A percentile compares a stretch with the other conserved stretches of the same genome.
phyloP scores from a whole-genome alignment of 2,888 invertebrate species.

The Himalopsyche japonica region DNA sequence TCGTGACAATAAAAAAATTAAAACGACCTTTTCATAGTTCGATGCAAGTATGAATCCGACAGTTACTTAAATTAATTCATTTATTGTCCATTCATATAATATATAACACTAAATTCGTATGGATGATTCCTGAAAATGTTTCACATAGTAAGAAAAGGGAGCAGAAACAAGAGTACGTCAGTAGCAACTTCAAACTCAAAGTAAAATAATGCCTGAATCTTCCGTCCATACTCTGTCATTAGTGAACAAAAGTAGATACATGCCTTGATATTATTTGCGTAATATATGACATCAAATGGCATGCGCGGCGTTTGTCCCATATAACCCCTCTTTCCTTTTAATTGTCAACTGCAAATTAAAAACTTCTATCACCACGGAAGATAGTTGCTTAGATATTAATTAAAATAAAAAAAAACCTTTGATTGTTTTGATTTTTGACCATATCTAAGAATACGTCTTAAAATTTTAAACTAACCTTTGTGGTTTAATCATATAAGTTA shows the following conservation, averaged over 20 bases:
- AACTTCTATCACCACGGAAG: neutral
- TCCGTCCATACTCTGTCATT: neutral
- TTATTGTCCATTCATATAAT: no score
- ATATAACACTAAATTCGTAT: neutral
- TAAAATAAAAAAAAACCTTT: no score
- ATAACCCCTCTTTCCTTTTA: neutral
- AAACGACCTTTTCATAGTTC: no score
- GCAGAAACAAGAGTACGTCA: slow-evolving; percentile 6
- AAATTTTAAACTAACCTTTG: no score
- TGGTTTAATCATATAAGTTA: no score
- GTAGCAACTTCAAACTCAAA: slow-evolving; percentile 12
- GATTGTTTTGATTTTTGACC: no score
- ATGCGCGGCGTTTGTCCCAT: neutral
- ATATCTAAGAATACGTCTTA: no score
- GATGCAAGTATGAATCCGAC: no score
- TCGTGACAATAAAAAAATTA: no score
- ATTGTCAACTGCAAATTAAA: neutral
- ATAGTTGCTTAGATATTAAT: no score
- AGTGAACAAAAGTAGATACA: neutral
- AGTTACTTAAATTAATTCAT: no score
- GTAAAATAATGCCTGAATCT: slow-evolving; percentile 11
- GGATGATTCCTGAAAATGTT: neutral
- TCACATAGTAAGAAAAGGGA: slow-evolving; percentile 1
- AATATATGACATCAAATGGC: neutral
- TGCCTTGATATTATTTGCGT: neutral